phyloP scores from a whole-genome alignment of 1,140 invertebrate species.

The Anastrepha obliqua region DNA sequence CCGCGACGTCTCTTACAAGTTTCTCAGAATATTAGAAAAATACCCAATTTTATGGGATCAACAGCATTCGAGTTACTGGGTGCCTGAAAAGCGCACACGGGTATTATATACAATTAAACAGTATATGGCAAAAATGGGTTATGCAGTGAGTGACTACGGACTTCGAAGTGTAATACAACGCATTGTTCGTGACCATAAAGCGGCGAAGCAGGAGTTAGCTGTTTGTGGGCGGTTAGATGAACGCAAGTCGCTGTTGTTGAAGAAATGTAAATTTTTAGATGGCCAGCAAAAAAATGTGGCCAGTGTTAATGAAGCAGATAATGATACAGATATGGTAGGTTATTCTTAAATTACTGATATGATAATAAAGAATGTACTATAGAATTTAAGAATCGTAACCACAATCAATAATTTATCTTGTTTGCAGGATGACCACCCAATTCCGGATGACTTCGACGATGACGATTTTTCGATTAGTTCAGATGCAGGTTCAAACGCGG shows the following conservation, averaged over 20 bases:
- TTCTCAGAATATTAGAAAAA: constrained; percentile 50
- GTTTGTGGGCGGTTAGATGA: constrained; percentile 13
- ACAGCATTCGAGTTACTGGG: constrained; percentile 27
- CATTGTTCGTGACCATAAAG: constrained; percentile 37
- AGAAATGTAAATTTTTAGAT: constrained; percentile 40
- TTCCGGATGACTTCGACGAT: constrained; percentile 2
- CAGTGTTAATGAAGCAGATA: neutral
- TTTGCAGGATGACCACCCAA: neutral
- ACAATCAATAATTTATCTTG: neutral
- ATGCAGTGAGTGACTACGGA: constrained; percentile 9
- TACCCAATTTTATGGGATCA: constrained; percentile 52
- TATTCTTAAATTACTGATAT: neutral
- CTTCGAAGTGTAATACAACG: constrained; percentile 2
- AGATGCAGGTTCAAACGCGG: constrained; percentile 27
- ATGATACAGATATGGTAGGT: neutral
- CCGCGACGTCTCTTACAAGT: neutral
- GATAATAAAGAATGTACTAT: neutral
- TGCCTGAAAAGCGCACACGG: constrained; percentile 2
- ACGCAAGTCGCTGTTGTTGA: neutral
- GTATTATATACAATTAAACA: constrained; percentile 14
- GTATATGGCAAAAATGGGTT: neutral
- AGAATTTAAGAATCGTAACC: too few relatives aligned
- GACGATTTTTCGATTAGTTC: constrained; percentile 26
- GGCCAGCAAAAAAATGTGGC: neutral
- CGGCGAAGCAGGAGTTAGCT: neutral